phyloP scores from a whole-genome alignment of 2,797 vertebrate species.

The Myotis daubentonii region DNA sequence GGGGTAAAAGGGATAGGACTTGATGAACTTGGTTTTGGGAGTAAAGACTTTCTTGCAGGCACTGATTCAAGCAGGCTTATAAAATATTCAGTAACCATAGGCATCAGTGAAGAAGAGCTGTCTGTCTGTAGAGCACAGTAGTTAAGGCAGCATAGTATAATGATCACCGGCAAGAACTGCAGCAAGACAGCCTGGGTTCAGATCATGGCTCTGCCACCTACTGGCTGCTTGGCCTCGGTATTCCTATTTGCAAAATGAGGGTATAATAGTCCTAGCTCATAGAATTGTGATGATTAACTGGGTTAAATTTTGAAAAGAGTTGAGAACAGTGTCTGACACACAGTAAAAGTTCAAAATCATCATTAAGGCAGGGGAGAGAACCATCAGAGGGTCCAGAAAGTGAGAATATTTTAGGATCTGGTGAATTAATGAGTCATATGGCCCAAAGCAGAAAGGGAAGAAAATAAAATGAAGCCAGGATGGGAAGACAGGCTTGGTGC shows the following conservation, averaged over 20 bases:
- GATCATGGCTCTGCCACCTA: background rate
- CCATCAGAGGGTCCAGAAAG: background rate
- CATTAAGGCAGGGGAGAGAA: background rate
- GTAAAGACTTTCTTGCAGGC: background rate
- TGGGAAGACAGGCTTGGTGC: background rate
- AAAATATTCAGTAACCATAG: background rate
- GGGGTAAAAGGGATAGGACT: background rate
- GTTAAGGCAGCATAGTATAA: fast-evolving
- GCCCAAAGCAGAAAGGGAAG: background rate
- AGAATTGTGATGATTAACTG: background rate
- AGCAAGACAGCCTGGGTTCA: background rate
- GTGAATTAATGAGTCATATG: background rate
- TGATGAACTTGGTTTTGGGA: background rate
- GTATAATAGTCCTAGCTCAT: background rate
- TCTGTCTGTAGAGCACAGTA: background rate
- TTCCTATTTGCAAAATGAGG: background rate
- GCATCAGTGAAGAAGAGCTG: background rate
- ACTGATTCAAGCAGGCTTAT: background rate
- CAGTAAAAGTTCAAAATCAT: background rate
- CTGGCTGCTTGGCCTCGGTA: background rate
- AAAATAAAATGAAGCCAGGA: background rate
- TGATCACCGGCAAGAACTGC: background rate
- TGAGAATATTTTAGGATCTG: background rate
- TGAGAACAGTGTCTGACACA: background rate
- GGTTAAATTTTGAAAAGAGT: background rate